Conservation (phyloP, 1,140 invertebrate genomes). For the Vanessa atalanta region DNA sequence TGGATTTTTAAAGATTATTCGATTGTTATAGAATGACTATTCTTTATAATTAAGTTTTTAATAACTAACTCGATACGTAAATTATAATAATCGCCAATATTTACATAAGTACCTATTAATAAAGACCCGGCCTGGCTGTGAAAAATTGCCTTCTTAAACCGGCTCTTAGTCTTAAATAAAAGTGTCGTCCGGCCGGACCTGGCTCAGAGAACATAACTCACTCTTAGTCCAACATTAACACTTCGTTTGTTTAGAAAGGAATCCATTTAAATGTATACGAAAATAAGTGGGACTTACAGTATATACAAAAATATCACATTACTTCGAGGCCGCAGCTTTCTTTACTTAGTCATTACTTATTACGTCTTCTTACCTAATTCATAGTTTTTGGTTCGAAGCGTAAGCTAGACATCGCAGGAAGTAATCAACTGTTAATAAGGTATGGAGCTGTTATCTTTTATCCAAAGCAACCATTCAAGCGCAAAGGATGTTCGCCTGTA, state of each 20-base stretch:
- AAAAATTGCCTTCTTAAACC: conserved; percentile 16
- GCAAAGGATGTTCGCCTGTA: conserved; percentile 1
- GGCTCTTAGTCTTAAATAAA: not conserved
- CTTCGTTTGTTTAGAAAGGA: conserved; percentile 74
- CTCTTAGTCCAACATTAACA: conserved; percentile 61
- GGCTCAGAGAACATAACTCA: conserved; percentile 44
- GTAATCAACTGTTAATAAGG: conserved; percentile 42
- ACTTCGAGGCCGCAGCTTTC: conserved; percentile 81
- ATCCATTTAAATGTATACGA: conserved; percentile 81
- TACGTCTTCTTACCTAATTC: conserved; percentile 75
- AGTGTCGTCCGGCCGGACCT: conserved; percentile 8
- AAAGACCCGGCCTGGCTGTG: conserved; percentile 38
- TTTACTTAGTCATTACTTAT: conserved; percentile 75
- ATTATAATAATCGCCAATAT: conserved; percentile 62
- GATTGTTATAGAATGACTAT: conserved; percentile 71
- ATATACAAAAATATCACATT: conserved; percentile 82
- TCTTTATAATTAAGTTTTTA: conserved; percentile 61
- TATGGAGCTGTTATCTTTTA: conserved; percentile 22
- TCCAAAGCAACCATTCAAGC: conserved; percentile 12
- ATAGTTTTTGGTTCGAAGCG: conserved; percentile 67
- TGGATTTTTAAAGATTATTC: conserved; percentile 72
- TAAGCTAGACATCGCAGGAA: conserved; percentile 67
- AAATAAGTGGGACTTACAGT: conserved; percentile 80
- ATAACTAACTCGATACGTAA: conserved; percentile 66
- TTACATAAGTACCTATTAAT: conserved; percentile 73